Evolutionary conservation across 2,888 invertebrate genomes (phyloP).

Genomic region (Himalopsyche anomala): DNA sequence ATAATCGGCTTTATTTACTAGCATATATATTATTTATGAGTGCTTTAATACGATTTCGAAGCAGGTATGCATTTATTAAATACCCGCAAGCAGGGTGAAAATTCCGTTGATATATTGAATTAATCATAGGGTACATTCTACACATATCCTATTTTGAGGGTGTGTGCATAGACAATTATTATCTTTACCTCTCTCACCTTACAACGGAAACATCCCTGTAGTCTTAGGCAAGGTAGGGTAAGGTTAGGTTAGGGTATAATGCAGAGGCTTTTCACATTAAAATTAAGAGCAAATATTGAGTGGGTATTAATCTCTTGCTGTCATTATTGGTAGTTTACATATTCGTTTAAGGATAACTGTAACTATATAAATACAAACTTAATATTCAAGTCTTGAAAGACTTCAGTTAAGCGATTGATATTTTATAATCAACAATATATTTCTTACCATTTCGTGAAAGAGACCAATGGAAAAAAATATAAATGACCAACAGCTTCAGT

Average conservation of each 20-base stretch:
- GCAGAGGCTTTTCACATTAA: slow-evolving; percentile 12
- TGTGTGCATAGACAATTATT: slow-evolving; percentile 11
- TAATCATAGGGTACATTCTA: not conserved
- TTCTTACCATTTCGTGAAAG: no score
- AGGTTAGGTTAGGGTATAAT: slow-evolving; percentile 11
- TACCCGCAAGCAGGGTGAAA: not conserved
- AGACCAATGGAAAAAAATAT: no score
- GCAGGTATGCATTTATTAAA: not conserved
- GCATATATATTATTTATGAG: not conserved
- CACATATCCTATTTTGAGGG: not conserved
- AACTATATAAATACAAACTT: not conserved
- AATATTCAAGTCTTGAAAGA: not conserved
- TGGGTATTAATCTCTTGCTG: slow-evolving; percentile 12
- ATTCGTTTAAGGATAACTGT: not conserved
- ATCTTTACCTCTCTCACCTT: slow-evolving; percentile 20
- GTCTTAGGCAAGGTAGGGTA: not conserved
- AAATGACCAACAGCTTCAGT: no score
- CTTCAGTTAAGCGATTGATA: no score
- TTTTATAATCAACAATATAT: no score
- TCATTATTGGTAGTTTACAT: slow-evolving; percentile 1
- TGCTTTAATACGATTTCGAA: not conserved
- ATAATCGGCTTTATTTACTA: no score
- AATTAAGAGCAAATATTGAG: slow-evolving; percentile 34
- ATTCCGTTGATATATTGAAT: slow-evolving; percentile 3
- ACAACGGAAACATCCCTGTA: not conserved